Evolutionary conservation across 2,797 vertebrate species (phyloP).

Genomic region (Pipistrellus kuhlii): DNA sequence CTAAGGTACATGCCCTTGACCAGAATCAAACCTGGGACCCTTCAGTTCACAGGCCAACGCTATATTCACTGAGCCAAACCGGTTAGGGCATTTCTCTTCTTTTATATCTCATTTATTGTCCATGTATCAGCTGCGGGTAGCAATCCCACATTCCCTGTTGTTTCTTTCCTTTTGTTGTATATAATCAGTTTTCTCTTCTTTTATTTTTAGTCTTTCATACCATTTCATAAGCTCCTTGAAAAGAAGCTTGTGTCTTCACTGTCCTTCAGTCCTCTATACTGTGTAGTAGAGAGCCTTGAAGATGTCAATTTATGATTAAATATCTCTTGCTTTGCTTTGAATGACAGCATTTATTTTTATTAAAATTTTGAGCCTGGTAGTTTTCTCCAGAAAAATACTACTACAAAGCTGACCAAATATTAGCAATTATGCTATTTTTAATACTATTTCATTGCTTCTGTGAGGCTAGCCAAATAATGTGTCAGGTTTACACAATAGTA

Average conservation of each 20-base stretch:
- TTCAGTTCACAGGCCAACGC: too few species aligned
- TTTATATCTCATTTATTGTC: neutral
- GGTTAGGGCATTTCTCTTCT: neutral
- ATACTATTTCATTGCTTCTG: neutral
- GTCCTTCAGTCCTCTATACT: neutral
- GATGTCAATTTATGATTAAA: neutral
- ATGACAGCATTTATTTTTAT: neutral
- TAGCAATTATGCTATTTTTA: neutral
- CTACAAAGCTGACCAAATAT: neutral
- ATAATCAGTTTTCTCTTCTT: neutral
- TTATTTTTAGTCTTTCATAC: neutral
- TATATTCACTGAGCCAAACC: too few species aligned
- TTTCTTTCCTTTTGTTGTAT: neutral
- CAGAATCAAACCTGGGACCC: too few species aligned
- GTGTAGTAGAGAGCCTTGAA: neutral
- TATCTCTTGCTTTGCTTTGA: neutral
- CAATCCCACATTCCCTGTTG: fast-evolving
- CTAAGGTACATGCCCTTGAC: too few species aligned
- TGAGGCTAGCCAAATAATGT: neutral
- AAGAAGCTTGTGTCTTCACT: neutral
- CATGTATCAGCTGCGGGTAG: neutral
- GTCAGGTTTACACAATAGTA: neutral
- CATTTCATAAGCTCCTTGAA: neutral
- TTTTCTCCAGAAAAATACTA: conserved; percentile 12
- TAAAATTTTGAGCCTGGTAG: neutral